Evolutionary conservation across 2,797 vertebrate species (phyloP), one percentile per base, ranked within the genome.

Genomic region (Chaunax sp.): DNA sequence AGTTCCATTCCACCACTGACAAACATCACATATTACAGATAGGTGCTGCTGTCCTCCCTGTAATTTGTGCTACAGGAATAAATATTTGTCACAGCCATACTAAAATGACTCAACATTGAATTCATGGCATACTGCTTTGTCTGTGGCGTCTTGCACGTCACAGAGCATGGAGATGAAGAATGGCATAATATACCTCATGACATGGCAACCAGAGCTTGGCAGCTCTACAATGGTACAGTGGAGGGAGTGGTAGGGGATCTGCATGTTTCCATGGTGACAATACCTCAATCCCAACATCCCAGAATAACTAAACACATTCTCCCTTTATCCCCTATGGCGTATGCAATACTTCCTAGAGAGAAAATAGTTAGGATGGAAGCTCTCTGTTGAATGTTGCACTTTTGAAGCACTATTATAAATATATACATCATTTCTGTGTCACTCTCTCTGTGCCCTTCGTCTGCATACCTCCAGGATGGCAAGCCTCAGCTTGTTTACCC

Each of bases 281-380:
- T 25, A 20, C 52, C 58, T 82, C 75, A 69, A 77, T 82, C 80
- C 70, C 72, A 88, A 84, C 86, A 85, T 81, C 91, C 85, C 73
- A 83, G 88, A 92, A 91, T 91, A 92, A 87, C 87, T 77, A 52
- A 45, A 72, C 80, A 69, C 85, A 86, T 90, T 88, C 78, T 77
- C 70, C 28, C 40, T 79, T 82, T 69, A 83, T 80, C 79, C 81
- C 76, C 28, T 56, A 52, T 80, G 75, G 73, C 38, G 40, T 78
- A 82, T 58, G 81, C 68, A 82, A 81, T 76, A 84, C 77, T 89
- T 90, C 74, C 69, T 82, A 20, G 45, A 56, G 54, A 65, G 63
- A 63, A 83, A 85, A 83, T 75, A 64, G 56, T 85, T 77, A 62
- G 50, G 49, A 59, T 54, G 43, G 53, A 51, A 58, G 43, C 60